Conservation (phyloP, 2,888 invertebrate genomes). For the Trichopria drosophilae region DNA sequence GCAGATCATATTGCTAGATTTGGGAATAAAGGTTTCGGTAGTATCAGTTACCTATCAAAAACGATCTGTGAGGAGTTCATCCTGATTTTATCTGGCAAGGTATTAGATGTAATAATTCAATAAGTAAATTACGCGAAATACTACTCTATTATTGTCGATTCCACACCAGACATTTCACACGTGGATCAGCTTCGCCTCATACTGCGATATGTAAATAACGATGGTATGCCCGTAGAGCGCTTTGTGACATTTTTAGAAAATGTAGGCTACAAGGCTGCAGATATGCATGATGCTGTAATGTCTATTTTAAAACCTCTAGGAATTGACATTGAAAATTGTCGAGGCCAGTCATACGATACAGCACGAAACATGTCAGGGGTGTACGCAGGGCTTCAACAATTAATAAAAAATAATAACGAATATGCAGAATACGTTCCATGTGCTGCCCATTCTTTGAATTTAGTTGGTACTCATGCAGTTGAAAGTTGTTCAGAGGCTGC, state of each 20-base stretch:
- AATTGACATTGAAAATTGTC: conserved; percentile 35
- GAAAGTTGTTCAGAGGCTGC: conserved; percentile 35
- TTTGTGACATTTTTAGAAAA: conserved; percentile 36
- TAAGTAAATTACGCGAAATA: conserved; percentile 33
- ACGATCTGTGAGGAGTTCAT: conserved; percentile 46
- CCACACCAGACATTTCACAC: conserved; percentile 37
- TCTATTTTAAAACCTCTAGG: conserved; percentile 24
- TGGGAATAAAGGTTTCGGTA: conserved; percentile 42
- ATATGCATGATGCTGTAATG: conserved; percentile 27
- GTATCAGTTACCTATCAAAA: conserved; percentile 41
- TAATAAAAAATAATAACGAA: too few species aligned
- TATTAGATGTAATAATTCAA: conserved; percentile 31
- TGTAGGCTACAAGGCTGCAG: conserved; percentile 33
- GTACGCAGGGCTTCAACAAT: conserved; percentile 26
- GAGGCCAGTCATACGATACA: conserved; percentile 41
- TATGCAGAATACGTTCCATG: conserved; percentile 39
- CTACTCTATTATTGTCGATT: conserved; percentile 40
- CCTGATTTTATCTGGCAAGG: conserved; percentile 40
- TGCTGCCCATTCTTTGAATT: conserved; percentile 40
- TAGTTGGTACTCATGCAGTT: conserved; percentile 37
- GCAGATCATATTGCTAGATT: conserved; percentile 38
- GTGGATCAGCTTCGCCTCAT: conserved; percentile 40
- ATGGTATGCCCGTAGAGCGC: conserved; percentile 25
- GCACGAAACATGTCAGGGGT: conserved; percentile 36
- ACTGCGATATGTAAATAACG: conserved; percentile 35